These are phyloP conservation scores for Andrena fulva DNA, from an alignment of 2,888 invertebrate genomes.

Conservation along the genomic window DNA sequence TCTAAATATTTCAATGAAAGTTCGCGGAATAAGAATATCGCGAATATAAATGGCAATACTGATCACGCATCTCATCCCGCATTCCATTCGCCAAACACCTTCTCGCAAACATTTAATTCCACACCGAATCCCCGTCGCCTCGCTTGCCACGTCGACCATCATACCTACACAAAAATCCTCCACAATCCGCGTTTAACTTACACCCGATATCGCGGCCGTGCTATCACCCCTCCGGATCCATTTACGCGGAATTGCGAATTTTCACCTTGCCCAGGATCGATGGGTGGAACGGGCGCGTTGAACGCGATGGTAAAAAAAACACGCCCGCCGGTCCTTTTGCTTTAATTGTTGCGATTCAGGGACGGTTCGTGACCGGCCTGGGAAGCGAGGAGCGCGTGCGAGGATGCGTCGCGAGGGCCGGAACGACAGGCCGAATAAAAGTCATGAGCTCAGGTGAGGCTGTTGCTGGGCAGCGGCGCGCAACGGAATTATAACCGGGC, in stretches of 20 bases:
- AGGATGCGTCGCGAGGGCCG: conserved; percentile 6
- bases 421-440: conserved; percentile 51
- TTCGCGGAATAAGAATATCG: too few species aligned
- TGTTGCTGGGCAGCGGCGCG: conserved; percentile 31
- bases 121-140: too few species aligned
- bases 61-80: too few species aligned
- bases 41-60: too few species aligned
- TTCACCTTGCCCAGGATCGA: not conserved
- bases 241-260: conserved; percentile 14
- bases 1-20: too few species aligned
- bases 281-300: too few species aligned
- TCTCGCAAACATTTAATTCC: too few species aligned
- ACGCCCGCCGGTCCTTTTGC: conserved; percentile 55
- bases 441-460: conserved; percentile 50
- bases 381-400: conserved; percentile 29
- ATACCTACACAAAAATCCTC: too few species aligned
- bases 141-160: too few species aligned
- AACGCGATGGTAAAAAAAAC: not conserved
- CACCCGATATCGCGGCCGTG: conserved; percentile 15
- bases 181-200: conserved; percentile 9
- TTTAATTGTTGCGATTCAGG: conserved; percentile 76
- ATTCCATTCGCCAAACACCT: too few species aligned
- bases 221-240: not conserved
- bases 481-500: conserved; percentile 54
- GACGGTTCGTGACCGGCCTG: conserved; percentile 72